These are phyloP conservation scores for Latrodectus hesperus DNA, from an alignment of 2,888 invertebrate genomes.

Conservation along the genomic window DNA sequence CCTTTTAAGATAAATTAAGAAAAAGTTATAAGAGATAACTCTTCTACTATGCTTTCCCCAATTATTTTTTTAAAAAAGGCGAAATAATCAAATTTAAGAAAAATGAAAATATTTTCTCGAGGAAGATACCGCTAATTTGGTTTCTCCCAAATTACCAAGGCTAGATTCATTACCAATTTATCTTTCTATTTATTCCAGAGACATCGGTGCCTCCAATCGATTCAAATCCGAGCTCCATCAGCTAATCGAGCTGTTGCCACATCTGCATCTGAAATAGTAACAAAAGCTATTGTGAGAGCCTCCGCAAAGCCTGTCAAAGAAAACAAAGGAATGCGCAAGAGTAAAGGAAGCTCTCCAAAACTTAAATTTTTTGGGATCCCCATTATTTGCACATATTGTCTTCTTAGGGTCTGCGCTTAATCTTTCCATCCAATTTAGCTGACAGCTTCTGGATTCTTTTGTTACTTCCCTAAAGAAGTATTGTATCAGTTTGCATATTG, in stretches of 20 bases:
- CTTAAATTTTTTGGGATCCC: slow-evolving; percentile 4
- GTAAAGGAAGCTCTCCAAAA: slow-evolving; percentile 6
- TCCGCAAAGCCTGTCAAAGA: background rate
- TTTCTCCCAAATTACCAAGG: background rate
- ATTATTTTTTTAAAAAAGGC: too few species aligned
- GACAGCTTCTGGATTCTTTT: background rate
- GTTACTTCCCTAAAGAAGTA: too few species aligned
- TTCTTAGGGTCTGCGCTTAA: slow-evolving; percentile 18
- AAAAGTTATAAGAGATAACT: too few species aligned
- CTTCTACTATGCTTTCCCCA: too few species aligned
- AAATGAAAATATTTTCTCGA: too few species aligned
- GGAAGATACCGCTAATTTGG: too few species aligned
- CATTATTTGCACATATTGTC: slow-evolving; percentile 44
- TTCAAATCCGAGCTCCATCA: slow-evolving; percentile 20
- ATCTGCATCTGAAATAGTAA: slow-evolving; percentile 50
- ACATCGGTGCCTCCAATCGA: background rate
- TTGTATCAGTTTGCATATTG: too few species aligned
- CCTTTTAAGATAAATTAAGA: too few species aligned
- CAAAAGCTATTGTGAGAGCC: slow-evolving; percentile 39
- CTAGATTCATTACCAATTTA: background rate
- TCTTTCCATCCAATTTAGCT: slow-evolving; percentile 26
- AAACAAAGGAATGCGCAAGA: slow-evolving; percentile 14
- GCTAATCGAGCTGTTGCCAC: slow-evolving; percentile 41
- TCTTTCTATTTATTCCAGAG: background rate
- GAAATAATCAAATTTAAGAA: too few species aligned